Evolutionary conservation across 2,888 invertebrate species (phyloP), one percentile per base, ranked within the genome.

Genomic region (Lysandra coridon): DNA sequence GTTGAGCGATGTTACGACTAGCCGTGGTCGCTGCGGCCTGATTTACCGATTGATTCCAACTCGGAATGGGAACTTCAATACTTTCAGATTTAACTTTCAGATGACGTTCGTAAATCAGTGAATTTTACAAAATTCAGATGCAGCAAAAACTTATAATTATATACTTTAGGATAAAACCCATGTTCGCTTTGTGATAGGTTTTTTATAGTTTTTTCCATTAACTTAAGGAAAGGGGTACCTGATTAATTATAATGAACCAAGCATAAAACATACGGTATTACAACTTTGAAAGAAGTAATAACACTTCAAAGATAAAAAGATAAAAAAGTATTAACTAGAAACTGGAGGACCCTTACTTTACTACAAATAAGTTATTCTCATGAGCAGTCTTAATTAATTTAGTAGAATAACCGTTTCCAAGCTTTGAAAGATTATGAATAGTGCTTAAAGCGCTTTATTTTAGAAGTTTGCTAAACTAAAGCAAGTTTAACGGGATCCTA

Each of bases 401-500:
- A 14, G 33, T 14, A 69, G 33, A 33, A 33, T 33, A 69, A 69
- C 14, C 33, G 33, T 69, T 69, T 33, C 33, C 69, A 14, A 73
- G 73, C 40, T 73, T 44, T 73, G 37, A 73, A 73, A 73, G 73
- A 73, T 40, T 44, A 73, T 44, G 44, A 44, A 73, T 44, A 73
- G 73, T 73, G 44, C 44, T 73, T n/a, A 73, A 73, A 73, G 40
- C 44, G 73, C 44, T 44, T 73, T 73, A 73, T 73, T 44, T 73
- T 73, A 73, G 6, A 73, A 73, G 40, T 73, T 73, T 73, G 73
- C 73, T 44, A 44, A 44, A 44, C 73, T 73, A 44, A 73, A 73
- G 73, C 73, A 73, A 44, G 73, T 73, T 44, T 40, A 73, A 73
- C 73, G 37, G 73, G 44, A 73, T 73, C 44, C 73, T 44, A 73